Evolutionary conservation across 2,888 invertebrate species (phyloP).

Genomic region (Xanthostigma xanthostigma): DNA sequence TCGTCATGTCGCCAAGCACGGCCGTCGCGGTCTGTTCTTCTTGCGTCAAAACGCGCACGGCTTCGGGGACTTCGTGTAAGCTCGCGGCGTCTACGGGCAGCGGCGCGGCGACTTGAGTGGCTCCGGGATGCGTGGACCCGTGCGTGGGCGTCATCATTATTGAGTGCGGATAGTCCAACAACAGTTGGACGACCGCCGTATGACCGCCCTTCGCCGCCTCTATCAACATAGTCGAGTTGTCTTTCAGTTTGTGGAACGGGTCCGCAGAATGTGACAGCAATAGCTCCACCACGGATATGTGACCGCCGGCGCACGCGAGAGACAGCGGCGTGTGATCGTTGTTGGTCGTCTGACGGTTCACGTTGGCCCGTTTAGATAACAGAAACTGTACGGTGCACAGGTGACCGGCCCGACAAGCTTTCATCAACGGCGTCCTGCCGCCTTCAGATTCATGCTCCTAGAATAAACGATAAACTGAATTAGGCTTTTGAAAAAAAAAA

Average conservation of each 20-base stretch:
- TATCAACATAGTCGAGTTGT: conserved; percentile 96
- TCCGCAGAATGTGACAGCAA: conserved; percentile 85
- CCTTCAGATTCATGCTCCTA: conserved; percentile 93
- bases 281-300: conserved; percentile 83
- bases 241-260: conserved; percentile 93
- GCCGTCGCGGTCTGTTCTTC: conserved; percentile 22
- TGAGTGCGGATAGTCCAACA: conserved; percentile 87
- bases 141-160: conserved; percentile 48
- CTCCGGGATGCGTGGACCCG: conserved; percentile 20
- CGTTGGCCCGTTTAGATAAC: conserved; percentile 71
- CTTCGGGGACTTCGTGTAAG: conserved; percentile 42
- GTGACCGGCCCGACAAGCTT: conserved; percentile 93
- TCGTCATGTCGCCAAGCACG: conserved; percentile 9
- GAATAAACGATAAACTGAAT: conserved; percentile 9
- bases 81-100: conserved; percentile 24
- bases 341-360: conserved; percentile 78
- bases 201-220: conserved; percentile 98
- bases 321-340: conserved; percentile 97
- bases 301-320: conserved; percentile 92
- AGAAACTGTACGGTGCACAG: conserved; percentile 92
- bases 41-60: conserved; percentile 37
- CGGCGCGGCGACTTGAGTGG: conserved; percentile 23
- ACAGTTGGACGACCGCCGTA: conserved; percentile 83
- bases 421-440: conserved; percentile 95
- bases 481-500: too few relatives aligned